Conservation (phyloP, 2,888 invertebrate genomes). For the Megalurothrips usitatus region DNA sequence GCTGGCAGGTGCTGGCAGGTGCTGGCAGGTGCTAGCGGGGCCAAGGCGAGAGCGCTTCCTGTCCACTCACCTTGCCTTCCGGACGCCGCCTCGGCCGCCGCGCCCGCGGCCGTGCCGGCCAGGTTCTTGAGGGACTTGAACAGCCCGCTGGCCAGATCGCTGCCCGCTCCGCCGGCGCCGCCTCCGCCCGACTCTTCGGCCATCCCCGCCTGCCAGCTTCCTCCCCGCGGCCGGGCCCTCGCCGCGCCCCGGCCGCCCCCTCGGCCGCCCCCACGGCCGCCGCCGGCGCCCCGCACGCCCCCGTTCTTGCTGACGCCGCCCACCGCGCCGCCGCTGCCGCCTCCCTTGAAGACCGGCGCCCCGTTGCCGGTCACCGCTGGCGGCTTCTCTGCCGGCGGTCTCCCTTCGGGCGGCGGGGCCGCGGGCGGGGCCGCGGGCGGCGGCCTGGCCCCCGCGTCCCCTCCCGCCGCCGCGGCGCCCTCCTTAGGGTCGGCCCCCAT, state of each 20-base stretch:
- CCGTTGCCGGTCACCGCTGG: background rate
- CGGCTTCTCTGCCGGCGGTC: background rate
- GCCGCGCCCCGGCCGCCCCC: background rate
- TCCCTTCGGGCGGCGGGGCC: background rate
- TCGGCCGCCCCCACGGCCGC: background rate
- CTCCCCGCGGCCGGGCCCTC: background rate
- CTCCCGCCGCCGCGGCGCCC: background rate
- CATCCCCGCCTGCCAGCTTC: background rate
- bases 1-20: too few species aligned
- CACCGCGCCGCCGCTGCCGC: background rate
- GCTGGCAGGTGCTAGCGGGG: too few species aligned
- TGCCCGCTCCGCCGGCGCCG: background rate
- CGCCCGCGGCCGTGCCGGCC: background rate
- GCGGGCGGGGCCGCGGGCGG: background rate
- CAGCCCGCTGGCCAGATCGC: background rate
- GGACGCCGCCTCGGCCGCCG: background rate
- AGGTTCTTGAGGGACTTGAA: constrained; percentile 22
- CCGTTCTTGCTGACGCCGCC: background rate
- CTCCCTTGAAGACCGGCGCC: background rate
- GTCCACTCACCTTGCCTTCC: background rate
- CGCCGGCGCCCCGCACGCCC: constrained; percentile 11
- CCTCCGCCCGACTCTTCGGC: background rate
- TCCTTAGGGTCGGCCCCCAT: background rate
- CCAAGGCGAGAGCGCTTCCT: too few species aligned
- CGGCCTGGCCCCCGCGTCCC: background rate